Evolutionary conservation across 2,113 vertebrate genomes (phyloP), one percentile per base, ranked within the genome.

Genomic region (Hiodon tergisus): DNA sequence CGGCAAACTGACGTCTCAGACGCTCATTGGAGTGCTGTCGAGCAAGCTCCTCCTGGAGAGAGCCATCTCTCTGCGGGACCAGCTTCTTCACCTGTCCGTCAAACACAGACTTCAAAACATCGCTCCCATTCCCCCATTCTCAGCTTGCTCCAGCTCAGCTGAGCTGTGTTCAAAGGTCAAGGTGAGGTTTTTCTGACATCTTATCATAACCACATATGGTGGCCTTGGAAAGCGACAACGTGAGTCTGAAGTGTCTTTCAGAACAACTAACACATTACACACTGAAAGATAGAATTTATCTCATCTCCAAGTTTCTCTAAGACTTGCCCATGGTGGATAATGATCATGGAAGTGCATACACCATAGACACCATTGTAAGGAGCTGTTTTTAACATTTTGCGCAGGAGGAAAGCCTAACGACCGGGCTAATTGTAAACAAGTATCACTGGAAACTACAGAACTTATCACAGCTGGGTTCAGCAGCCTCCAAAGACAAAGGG

Each of bases 11-110:
- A 72, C 94, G 91, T 13, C 94, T 89, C 61, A 94, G 76, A 5
- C 93, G 90, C 80, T 95, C 94, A 0, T 95, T 95, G 52, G 87
- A 80, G 0, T 95, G 90, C 80, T 95, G 94, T 55, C 91, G 90
- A 66, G 93, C 90, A 52, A 94, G 82, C 57, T 95, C 94, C 84
- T 95, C 94, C 82, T 95, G 94, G 82, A 95, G 89, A 55, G 90
- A 85, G 76, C 92, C 85, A 81, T 94, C 93, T 74, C 94, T 87
- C 82, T 93, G 82, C 9, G 94, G 94, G 69, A 95, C 93, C 67
- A 95, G 84, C 81, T 91, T 91, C 85, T 94, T 95, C 82, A 95
- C 91, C 94, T 95, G 74, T n/a, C 10, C 65, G 3, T 9, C 60
- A 54, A 17, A 72, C 55, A 72, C 9, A 73, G 9, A 63, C 46